Conservation (phyloP, 2,888 invertebrate genomes). For the Eupithecia vulgata region DNA sequence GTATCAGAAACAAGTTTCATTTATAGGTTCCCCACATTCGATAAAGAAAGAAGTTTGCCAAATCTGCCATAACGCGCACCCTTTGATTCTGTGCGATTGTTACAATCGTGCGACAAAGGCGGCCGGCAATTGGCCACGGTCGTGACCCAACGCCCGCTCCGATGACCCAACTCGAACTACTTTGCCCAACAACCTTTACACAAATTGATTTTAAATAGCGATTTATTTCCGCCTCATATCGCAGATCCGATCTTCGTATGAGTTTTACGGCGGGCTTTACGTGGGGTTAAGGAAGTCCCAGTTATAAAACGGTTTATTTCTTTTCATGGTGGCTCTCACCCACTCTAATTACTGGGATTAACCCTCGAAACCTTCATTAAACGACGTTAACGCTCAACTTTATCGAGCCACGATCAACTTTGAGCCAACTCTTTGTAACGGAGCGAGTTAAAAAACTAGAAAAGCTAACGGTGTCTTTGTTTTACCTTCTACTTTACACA, state of each 20-base stretch:
- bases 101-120: conserved; percentile 51
- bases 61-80: conserved; percentile 44
- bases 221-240: conserved; percentile 84
- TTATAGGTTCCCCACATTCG: conserved; percentile 27
- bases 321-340: conserved; percentile 70
- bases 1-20: conserved; percentile 9
- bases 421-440: conserved; percentile 33
- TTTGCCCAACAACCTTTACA: conserved; percentile 77
- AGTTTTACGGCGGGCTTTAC: conserved; percentile 81
- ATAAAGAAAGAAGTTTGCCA: conserved; percentile 40
- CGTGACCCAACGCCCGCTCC: conserved; percentile 54
- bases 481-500: conserved; percentile 62
- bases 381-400: conserved; percentile 48
- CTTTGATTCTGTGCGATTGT: conserved; percentile 47
- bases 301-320: conserved; percentile 83
- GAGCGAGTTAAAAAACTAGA: conserved; percentile 65
- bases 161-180: conserved; percentile 68
- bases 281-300: conserved; percentile 78
- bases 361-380: conserved; percentile 63
- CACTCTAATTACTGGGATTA: conserved; percentile 74
- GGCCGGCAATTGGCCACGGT: conserved; percentile 46
- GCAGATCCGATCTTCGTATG: conserved; percentile 80
- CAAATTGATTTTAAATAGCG: conserved; percentile 85
- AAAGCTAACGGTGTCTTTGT: conserved; percentile 58
- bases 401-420: conserved; percentile 45